phyloP scores from a whole-genome alignment of 30 jellyfish, hydroid and myxozoan species.

The Turritopsis rubra region DNA sequence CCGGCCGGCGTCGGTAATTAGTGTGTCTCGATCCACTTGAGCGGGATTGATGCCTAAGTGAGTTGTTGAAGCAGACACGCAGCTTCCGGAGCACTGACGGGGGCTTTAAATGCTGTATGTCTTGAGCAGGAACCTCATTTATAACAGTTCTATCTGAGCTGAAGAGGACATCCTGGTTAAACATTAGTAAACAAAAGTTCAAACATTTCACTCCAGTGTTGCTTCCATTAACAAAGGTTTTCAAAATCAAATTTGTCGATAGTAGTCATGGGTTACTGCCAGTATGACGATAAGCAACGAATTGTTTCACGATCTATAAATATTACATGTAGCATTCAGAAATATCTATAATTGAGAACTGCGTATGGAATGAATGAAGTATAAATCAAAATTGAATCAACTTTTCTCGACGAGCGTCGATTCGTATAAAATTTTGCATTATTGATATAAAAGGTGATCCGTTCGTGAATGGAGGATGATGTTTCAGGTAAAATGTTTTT shows the following conservation, averaged over 20 bases:
- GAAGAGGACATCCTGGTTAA: too few species aligned
- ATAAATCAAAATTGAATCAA: background rate
- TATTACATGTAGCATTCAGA: background rate
- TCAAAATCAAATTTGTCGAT: background rate
- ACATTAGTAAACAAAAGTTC: too few species aligned
- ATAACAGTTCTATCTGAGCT: too few species aligned
- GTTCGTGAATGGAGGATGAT: background rate
- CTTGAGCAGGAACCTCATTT: too few species aligned
- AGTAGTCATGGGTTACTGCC: background rate
- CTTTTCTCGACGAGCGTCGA: background rate
- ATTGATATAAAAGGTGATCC: background rate
- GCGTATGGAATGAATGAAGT: background rate
- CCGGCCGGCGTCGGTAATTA: too few species aligned
- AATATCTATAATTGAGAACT: background rate
- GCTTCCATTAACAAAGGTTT: too few species aligned
- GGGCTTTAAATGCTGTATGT: too few species aligned
- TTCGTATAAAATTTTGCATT: background rate
- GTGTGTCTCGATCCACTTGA: too few species aligned
- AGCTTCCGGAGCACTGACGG: too few species aligned
- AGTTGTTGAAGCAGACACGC: too few species aligned
- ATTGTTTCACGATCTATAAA: background rate
- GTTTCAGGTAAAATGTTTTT: background rate
- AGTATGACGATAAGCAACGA: background rate
- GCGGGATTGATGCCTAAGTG: too few species aligned
- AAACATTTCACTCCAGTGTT: too few species aligned